Percentiles rank a stretch among this genome's conserved stretches.
Conservation (phyloP, 2,797 vertebrate species). For the Rhabdomys pumilio region DNA sequence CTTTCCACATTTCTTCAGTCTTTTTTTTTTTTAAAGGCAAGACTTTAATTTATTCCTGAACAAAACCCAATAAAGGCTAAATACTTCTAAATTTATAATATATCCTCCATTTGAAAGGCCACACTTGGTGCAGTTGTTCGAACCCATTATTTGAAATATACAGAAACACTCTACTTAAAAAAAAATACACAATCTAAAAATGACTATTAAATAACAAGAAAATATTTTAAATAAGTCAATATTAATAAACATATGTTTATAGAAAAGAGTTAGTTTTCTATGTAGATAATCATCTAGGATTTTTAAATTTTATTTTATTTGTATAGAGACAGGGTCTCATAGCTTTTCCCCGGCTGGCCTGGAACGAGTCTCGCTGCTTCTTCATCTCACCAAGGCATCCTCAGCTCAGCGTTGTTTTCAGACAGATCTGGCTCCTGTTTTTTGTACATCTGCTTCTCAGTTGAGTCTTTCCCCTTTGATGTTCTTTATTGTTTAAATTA, state of each 20-base stretch:
- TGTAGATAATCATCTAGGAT: not conserved
- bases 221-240: not conserved
- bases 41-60: conserved; percentile 26
- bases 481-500: not conserved
- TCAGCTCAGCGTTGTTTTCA: not conserved
- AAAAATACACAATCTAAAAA: not conserved
- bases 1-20: not conserved
- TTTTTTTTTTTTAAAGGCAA: not conserved
- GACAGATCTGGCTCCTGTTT: not conserved
- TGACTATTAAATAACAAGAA: not conserved
- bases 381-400: not conserved
- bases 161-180: not conserved
- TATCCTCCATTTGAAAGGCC: conserved; percentile 28
- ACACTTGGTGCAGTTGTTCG: not conserved
- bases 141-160: conserved; percentile 54
- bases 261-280: not conserved
- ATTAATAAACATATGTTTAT: not conserved
- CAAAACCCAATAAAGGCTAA: conserved; percentile 42
- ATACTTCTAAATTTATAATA: conserved; percentile 59
- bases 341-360: not conserved
- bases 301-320: not conserved
- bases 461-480: not conserved
- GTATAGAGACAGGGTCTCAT: not conserved
- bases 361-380: not conserved
- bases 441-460: not conserved